Evolutionary conservation across 2,888 invertebrate genomes (phyloP).

Genomic region (Parthenolecanium corni): DNA sequence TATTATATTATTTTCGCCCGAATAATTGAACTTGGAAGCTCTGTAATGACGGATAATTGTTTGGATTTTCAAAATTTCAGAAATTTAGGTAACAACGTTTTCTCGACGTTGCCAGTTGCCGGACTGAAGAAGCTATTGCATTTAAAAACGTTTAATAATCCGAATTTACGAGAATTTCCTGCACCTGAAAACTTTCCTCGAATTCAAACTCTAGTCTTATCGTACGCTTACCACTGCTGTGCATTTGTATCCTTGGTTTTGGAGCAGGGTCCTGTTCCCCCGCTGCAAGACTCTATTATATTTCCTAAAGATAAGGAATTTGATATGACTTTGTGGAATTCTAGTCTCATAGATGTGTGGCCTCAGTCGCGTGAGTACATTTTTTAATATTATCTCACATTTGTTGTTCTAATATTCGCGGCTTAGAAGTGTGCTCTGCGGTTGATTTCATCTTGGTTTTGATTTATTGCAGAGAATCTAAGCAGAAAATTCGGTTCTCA

Average conservation of each 20-base stretch:
- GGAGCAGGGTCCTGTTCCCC: conserved; percentile 40
- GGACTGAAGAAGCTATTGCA: conserved; percentile 70
- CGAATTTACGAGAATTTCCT: conserved; percentile 73
- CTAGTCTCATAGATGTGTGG: conserved; percentile 67
- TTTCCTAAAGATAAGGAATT: conserved; percentile 56
- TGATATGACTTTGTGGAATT: conserved; percentile 67
- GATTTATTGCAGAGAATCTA: conserved; percentile 54
- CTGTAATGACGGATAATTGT: neutral
- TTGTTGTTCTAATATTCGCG: too few relatives aligned
- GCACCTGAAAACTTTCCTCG: conserved; percentile 73
- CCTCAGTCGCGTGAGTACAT: conserved; percentile 60
- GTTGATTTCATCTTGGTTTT: neutral
- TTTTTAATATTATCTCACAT: too few relatives aligned
- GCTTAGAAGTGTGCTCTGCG: too few relatives aligned
- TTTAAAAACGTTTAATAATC: conserved; percentile 86
- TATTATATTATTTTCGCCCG: too few relatives aligned
- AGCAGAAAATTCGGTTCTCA: conserved; percentile 59
- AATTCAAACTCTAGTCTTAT: conserved; percentile 58
- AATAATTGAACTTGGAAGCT: too few relatives aligned
- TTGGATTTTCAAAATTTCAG: conserved; percentile 41
- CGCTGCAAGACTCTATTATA: conserved; percentile 51
- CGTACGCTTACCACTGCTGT: conserved; percentile 95
- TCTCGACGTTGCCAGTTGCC: conserved; percentile 66
- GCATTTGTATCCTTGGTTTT: conserved; percentile 64
- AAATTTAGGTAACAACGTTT: conserved; percentile 81